Conservation (phyloP, 2,888 invertebrate species). For the Sphaerophoria rueppellii region DNA sequence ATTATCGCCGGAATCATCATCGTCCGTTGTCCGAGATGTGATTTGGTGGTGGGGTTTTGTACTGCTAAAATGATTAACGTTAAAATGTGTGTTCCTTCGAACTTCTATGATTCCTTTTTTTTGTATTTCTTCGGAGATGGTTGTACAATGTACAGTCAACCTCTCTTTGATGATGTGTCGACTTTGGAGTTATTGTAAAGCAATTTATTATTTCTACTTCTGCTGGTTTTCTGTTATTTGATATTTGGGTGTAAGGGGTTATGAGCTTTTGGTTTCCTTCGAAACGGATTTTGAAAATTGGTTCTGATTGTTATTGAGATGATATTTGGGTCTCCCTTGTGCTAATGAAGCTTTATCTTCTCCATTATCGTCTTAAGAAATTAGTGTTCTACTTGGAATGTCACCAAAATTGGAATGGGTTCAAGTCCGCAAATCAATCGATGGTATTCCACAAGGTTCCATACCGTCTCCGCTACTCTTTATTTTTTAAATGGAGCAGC, state of each 20-base stretch:
- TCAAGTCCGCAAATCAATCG: no score
- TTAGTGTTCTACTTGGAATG: no score
- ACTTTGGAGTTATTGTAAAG: slow-evolving; percentile 73
- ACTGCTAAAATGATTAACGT: slow-evolving; percentile 73
- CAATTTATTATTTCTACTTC: slow-evolving; percentile 67
- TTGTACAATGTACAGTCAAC: background rate
- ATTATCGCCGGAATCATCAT: slow-evolving; percentile 69
- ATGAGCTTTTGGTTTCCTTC: slow-evolving; percentile 45
- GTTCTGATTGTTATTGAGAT: no score
- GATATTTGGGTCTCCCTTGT: no score
- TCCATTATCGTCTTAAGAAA: no score
- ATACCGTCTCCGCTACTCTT: no score
- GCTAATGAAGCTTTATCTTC: no score
- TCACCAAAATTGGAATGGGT: no score
- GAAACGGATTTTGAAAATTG: background rate
- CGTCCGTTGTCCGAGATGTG: slow-evolving; percentile 69
- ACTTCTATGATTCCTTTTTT: slow-evolving; percentile 47
- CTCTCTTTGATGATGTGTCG: slow-evolving; percentile 46
- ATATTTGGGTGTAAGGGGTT: slow-evolving; percentile 39
- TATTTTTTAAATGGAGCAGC: no score
- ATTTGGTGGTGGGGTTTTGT: slow-evolving; percentile 61
- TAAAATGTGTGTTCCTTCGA: slow-evolving; percentile 43
- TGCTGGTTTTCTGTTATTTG: slow-evolving; percentile 42
- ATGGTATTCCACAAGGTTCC: no score
- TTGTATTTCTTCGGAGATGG: background rate